phyloP scores from a whole-genome alignment of 1,140 invertebrate genomes.

The Drosophila sp. region DNA sequence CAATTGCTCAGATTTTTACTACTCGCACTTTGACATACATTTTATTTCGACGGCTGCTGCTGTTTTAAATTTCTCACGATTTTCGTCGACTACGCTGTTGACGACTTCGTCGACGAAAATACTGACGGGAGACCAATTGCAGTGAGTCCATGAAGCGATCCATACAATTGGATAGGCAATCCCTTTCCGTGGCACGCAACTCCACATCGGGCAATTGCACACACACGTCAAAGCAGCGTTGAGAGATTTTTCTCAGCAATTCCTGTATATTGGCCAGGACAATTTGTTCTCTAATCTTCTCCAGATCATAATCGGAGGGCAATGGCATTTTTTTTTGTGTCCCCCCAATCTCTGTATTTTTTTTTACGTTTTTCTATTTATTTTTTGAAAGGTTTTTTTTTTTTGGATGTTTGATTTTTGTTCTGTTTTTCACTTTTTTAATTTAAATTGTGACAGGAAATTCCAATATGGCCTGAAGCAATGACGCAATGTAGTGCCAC shows the following conservation, averaged over 20 bases:
- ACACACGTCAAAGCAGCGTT: conserved; percentile 29
- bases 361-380: background rate
- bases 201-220: conserved; percentile 17
- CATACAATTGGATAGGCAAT: conserved; percentile 36
- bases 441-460: background rate
- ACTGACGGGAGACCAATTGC: conserved; percentile 37
- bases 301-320: conserved; percentile 15
- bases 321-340: conserved; percentile 4
- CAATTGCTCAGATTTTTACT: background rate
- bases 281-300: conserved; percentile 36
- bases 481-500: too few species aligned
- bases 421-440: conserved; percentile 1
- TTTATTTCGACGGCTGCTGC: conserved; percentile 1
- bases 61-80: background rate
- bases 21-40: background rate
- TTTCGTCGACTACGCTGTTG: conserved; percentile 28
- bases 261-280: conserved; percentile 48
- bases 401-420: background rate
- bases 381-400: background rate
- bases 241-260: conserved; percentile 37
- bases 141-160: conserved; percentile 40
- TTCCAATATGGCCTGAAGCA: background rate
- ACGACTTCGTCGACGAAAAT: conserved; percentile 29
- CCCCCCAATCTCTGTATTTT: background rate
- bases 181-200: conserved; percentile 24